Evolutionary conservation across 2,888 invertebrate genomes (phyloP).

Genomic region (Rotaria socialis): DNA sequence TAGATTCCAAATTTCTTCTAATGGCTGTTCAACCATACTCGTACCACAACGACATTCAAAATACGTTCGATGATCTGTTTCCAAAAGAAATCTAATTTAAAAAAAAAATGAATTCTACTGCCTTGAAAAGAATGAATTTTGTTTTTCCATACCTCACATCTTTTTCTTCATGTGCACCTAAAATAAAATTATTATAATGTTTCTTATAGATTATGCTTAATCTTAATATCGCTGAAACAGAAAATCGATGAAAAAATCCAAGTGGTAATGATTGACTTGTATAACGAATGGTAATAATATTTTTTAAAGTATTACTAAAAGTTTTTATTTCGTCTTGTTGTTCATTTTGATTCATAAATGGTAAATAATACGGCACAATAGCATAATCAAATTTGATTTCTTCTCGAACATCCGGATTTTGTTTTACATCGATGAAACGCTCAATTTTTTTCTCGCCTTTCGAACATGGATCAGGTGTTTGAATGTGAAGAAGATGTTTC

Average conservation of each 20-base stretch:
- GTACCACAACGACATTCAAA: slow-evolving; percentile 19
- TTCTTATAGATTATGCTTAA: slow-evolving; percentile 14
- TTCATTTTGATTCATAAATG: background rate
- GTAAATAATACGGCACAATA: slow-evolving; percentile 6
- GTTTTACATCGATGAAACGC: background rate
- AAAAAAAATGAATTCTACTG: too few relatives aligned
- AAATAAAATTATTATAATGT: slow-evolving; percentile 22
- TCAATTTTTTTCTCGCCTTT: background rate
- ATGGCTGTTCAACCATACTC: background rate
- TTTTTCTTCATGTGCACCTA: slow-evolving; percentile 23
- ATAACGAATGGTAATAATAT: background rate
- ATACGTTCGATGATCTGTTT: slow-evolving; percentile 16
- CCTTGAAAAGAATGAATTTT: too few relatives aligned
- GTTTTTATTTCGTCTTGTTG: slow-evolving; percentile 6
- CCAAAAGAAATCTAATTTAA: background rate
- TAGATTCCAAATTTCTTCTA: slow-evolving; percentile 22
- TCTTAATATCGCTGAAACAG: slow-evolving; percentile 11
- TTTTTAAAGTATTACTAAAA: background rate
- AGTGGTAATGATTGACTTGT: background rate
- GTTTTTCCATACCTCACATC: background rate
- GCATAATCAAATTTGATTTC: slow-evolving; percentile 33
- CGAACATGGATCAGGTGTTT: background rate
- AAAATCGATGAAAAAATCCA: background rate
- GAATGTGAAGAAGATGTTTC: slow-evolving; percentile 1
- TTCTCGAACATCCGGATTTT: background rate